phyloP scores from a whole-genome alignment of 2,113 vertebrate genomes.

The Notothenia coriiceps region DNA sequence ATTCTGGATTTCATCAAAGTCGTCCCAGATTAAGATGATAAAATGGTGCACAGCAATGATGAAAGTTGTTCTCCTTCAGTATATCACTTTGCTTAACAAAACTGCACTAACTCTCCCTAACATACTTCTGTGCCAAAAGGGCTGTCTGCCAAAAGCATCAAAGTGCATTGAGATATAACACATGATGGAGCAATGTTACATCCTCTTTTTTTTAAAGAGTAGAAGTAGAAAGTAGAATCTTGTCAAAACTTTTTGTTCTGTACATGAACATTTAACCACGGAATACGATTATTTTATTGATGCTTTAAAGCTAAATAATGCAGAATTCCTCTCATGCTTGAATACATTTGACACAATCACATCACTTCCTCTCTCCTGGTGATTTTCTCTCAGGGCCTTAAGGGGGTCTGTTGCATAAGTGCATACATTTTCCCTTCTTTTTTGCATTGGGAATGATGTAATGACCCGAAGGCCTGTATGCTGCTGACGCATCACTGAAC shows the following conservation, averaged over 20 bases:
- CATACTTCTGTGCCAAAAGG: constrained; percentile 20
- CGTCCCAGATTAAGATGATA: constrained; percentile 12
- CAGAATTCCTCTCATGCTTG: constrained; percentile 56
- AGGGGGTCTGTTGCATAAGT: constrained; percentile 71
- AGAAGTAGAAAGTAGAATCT: neutral
- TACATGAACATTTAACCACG: constrained; percentile 22
- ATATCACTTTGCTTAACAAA: neutral
- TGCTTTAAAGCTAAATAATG: constrained; percentile 72
- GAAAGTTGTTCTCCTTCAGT: neutral
- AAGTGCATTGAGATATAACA: constrained; percentile 23
- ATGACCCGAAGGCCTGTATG: constrained; percentile 52
- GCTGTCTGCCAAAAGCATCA: constrained; percentile 37
- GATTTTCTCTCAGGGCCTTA: constrained; percentile 32
- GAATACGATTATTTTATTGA: constrained; percentile 61
- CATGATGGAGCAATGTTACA: neutral
- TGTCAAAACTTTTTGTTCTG: neutral
- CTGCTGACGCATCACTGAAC: constrained; percentile 40
- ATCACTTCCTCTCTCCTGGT: constrained; percentile 49
- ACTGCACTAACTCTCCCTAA: constrained; percentile 11
- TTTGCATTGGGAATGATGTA: constrained; percentile 54
- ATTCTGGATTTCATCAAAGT: constrained; percentile 17
- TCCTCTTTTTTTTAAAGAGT: neutral
- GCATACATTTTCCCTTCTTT: constrained; percentile 25
- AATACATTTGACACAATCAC: constrained; percentile 52
- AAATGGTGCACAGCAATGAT: constrained; percentile 8